Percentiles rank a stretch among this genome's conserved stretches.
These are phyloP conservation scores for Piscicola geometra DNA, from an alignment of 2,888 invertebrate genomes.

Conservation along the genomic window DNA sequence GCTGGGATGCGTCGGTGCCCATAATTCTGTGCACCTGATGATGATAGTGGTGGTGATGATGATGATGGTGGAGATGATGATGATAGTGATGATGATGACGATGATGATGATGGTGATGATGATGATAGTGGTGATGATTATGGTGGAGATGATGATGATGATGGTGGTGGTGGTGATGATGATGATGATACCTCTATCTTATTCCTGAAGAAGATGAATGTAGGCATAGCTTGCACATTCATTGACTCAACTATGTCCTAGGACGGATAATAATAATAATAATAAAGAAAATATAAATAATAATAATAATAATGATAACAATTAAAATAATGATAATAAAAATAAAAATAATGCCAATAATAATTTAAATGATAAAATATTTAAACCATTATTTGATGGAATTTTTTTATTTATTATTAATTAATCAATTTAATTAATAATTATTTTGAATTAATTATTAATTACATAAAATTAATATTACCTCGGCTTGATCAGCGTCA, in stretches of 20 bases:
- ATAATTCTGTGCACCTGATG: no score
- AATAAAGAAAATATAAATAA: no score
- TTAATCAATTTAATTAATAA: not conserved
- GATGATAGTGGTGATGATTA: conserved; percentile 4
- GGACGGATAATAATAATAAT: not conserved
- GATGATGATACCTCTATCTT: conserved; percentile 3
- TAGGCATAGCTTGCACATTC: not conserved
- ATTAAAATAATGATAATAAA: no score
- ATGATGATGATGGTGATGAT: conserved; percentile 30
- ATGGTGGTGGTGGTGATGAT: conserved; percentile 14
- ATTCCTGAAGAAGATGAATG: not conserved
- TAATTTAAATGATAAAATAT: no score
- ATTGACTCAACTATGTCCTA: not conserved
- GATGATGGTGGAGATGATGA: no score
- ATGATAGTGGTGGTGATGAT: no score
- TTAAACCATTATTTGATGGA: no score
- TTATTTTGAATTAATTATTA: not conserved
- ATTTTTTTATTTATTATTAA: no score
- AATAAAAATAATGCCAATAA: no score
- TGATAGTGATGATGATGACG: conserved; percentile 10
- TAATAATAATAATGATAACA: no score
- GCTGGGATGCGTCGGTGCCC: no score
- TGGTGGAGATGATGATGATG: conserved; percentile 27
- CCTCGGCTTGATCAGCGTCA: conserved; percentile 5
- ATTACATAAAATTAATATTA: not conserved